Percentiles rank a stretch among this genome's conserved stretches.
These are phyloP conservation scores for Drosophila ercepeae DNA, from an alignment of 1,140 invertebrate genomes.

Conservation along the genomic window DNA sequence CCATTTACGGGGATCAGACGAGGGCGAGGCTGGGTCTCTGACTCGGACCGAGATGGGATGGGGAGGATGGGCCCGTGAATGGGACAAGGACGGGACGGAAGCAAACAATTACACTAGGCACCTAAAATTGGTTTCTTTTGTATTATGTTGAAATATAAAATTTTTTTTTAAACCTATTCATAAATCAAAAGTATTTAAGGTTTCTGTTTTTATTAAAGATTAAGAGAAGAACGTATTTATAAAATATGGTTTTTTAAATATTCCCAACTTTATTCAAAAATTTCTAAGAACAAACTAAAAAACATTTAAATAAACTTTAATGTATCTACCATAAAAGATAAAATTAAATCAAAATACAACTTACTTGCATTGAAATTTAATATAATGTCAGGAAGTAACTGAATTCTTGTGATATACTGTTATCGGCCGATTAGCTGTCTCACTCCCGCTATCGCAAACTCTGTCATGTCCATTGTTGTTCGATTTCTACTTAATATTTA, in stretches of 20 bases:
- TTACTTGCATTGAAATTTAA: background rate
- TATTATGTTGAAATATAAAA: too few species aligned
- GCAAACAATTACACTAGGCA: slow-evolving; percentile 7
- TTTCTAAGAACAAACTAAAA: too few species aligned
- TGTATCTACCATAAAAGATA: too few species aligned
- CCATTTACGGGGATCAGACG: slow-evolving; percentile 19
- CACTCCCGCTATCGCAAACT: slow-evolving; percentile 41
- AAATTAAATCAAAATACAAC: background rate
- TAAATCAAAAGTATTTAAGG: background rate
- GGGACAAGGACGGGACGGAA: background rate
- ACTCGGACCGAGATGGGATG: background rate
- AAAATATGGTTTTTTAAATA: background rate
- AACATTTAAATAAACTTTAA: background rate
- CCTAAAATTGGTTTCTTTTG: background rate
- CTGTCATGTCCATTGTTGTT: slow-evolving; percentile 40
- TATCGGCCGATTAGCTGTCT: slow-evolving; percentile 37
- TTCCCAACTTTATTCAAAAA: too few species aligned
- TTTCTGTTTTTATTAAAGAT: too few species aligned
- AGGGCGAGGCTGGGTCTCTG: slow-evolving; percentile 19
- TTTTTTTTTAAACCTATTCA: too few species aligned
- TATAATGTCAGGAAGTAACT: background rate
- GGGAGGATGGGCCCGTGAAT: slow-evolving; percentile 6
- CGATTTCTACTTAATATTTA: slow-evolving; percentile 62
- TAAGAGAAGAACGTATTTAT: background rate
- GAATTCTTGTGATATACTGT: slow-evolving; percentile 17